A percentile compares a stretch with the other conserved stretches of the same genome.
These are phyloP conservation scores for Astyanax mexicanus DNA, from an alignment of 2,797 vertebrate species.

Conservation along the genomic window DNA sequence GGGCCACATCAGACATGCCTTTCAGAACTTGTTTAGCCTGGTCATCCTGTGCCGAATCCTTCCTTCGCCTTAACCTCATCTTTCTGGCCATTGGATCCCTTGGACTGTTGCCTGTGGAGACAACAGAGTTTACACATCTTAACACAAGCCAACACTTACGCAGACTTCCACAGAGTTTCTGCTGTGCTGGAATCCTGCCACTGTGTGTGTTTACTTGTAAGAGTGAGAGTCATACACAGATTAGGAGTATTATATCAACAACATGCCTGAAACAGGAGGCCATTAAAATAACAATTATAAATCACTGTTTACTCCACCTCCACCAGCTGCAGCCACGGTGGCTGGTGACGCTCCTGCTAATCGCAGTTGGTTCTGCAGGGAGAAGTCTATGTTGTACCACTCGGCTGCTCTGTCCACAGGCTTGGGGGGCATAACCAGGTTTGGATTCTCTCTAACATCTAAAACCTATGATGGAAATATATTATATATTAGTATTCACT, in stretches of 20 bases:
- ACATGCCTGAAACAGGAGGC: not conserved
- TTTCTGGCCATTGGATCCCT: constrained; percentile 92
- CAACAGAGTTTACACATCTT: not conserved
- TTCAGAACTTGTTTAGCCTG: constrained; percentile 98
- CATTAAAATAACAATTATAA: constrained; percentile 1
- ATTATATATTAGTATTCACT: not conserved
- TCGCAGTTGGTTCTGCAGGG: constrained; percentile 95
- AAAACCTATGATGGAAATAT: constrained; percentile 78
- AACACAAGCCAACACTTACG: not conserved
- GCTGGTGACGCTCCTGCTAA: constrained; percentile 94
- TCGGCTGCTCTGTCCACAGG: constrained; percentile 86
- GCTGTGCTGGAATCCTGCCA: constrained; percentile 3
- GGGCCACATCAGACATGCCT: constrained; percentile 94
- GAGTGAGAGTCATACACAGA: not conserved
- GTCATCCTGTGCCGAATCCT: constrained; percentile 92
- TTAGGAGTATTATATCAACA: not conserved
- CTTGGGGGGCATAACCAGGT: constrained; percentile 96
- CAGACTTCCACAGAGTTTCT: not conserved
- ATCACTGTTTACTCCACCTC: constrained; percentile 70
- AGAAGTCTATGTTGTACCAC: constrained; percentile 99
- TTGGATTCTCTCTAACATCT: constrained; percentile 96
- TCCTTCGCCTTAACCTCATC: constrained; percentile 92
- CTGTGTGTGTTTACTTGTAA: not conserved
- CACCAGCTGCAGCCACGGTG: constrained; percentile 88
- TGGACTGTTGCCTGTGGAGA: constrained; percentile 80